Evolutionary conservation across 1,140 invertebrate genomes (phyloP).

Genomic region (Uloborus diversus): DNA sequence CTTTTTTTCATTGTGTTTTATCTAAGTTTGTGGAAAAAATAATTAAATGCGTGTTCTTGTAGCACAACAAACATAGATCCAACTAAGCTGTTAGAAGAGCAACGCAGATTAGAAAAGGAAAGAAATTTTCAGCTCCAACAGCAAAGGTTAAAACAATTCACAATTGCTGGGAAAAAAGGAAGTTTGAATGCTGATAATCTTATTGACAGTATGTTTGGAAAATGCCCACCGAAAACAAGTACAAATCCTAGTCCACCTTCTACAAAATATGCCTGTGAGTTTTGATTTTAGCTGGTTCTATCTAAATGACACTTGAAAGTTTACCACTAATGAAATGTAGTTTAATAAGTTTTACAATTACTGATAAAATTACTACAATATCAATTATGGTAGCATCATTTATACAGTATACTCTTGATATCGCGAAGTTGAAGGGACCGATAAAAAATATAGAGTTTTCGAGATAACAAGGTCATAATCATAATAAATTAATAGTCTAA

Average conservation of each 20-base stretch:
- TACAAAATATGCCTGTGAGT: background rate
- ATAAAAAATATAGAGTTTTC: no score
- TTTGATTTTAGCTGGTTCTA: no score
- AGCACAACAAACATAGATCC: slow-evolving; percentile 20
- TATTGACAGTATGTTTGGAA: slow-evolving; percentile 47
- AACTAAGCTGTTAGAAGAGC: slow-evolving; percentile 33
- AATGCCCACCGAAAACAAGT: slow-evolving; percentile 7
- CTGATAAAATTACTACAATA: no score
- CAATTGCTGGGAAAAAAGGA: slow-evolving; percentile 32
- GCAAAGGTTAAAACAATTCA: slow-evolving; percentile 50
- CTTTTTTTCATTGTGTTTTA: background rate
- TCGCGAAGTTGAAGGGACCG: no score
- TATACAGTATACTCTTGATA: no score
- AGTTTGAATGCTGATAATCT: slow-evolving; percentile 53
- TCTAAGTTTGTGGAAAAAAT: background rate
- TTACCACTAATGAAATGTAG: no score
- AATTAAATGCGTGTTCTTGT: background rate
- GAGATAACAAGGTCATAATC: no score
- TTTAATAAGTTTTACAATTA: no score
- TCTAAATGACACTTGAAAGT: no score
- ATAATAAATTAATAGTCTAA: no score
- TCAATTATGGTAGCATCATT: no score
- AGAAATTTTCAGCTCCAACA: slow-evolving; percentile 51
- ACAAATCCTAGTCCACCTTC: background rate
- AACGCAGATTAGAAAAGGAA: slow-evolving; percentile 42